These are phyloP conservation scores for Rhadina sibilatrix DNA, from an alignment of 2,113 vertebrate genomes.

Conservation along the genomic window DNA sequence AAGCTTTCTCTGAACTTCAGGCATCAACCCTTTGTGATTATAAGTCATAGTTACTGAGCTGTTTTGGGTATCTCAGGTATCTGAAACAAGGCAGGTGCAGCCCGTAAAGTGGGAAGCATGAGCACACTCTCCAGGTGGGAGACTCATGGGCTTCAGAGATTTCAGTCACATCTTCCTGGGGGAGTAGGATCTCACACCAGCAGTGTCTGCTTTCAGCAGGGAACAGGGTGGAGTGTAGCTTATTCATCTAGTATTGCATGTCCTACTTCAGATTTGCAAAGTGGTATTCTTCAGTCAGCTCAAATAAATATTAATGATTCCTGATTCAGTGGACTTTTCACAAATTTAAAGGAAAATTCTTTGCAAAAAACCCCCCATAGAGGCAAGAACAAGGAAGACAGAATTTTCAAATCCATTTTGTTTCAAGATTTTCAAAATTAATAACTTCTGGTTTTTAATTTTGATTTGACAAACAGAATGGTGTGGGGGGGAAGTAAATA, in stretches of 20 bases:
- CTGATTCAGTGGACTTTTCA: neutral
- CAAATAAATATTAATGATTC: neutral
- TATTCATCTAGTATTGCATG: neutral
- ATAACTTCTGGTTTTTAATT: neutral
- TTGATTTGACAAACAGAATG: neutral
- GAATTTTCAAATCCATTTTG: neutral
- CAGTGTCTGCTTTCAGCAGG: neutral
- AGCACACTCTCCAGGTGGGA: neutral
- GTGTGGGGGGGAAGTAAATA: neutral
- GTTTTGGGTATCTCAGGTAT: neutral
- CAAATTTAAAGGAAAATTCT: neutral
- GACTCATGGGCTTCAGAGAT: neutral
- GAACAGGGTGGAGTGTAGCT: neutral
- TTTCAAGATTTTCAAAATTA: neutral
- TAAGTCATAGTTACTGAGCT: accelerated
- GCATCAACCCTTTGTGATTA: neutral
- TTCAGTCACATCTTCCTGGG: neutral
- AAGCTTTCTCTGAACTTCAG: neutral
- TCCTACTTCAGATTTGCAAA: neutral
- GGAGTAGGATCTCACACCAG: neutral
- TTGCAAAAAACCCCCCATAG: neutral
- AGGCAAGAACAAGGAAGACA: neutral
- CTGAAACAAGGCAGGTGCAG: neutral
- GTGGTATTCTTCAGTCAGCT: too few species aligned
- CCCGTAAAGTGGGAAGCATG: neutral